Evolutionary conservation across 2,888 invertebrate species (phyloP), one percentile per base, ranked within the genome.

Genomic region (Pachycephus smyrnensis): DNA sequence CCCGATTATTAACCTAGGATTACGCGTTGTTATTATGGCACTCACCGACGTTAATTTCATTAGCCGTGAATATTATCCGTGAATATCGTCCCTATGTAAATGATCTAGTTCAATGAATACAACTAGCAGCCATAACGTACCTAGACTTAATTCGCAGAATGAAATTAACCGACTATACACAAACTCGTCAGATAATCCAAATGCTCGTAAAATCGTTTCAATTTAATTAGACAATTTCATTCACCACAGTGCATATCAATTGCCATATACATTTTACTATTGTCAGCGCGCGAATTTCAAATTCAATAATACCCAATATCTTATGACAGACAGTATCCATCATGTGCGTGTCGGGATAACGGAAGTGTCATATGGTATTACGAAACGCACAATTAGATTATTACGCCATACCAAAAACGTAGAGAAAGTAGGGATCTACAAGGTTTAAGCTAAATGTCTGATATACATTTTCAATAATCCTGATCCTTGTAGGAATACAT

Each of bases 1-100:
- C 71, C 6, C 23, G 71, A 71, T 71, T 71, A 33, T 71, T 33
- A 71, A 71, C 71, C 31, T 33, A 33, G 71, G 79, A 84, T 80
- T 84, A 80, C 73, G 78, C 73, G 75, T 78, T 78, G 80, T 81
- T 84, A 84, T 82, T 84, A 81, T 77, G 31, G 40, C 75, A 75
- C 76, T 80, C 76, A 36, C 55, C 75, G 69, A 69, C 80, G 75
- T 83, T 85, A 81, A 85, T 83, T 83, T 80, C 79, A 78, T 83
- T 79, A 73, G 74, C 73, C 40, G 31, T 30, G 68, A 73, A 73
- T 77, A 77, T 73, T 73, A 76, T 68, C 23, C 73, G n/a, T 23
- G 40, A 55, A 55, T 55, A 55, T 55, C 23, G 23, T 55, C 23
- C 55, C 55, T 55, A 55, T 55, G 9, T 23, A 55, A 55, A 23